Conservation (phyloP, 2,888 invertebrate species). For the Sialis lutaria region DNA sequence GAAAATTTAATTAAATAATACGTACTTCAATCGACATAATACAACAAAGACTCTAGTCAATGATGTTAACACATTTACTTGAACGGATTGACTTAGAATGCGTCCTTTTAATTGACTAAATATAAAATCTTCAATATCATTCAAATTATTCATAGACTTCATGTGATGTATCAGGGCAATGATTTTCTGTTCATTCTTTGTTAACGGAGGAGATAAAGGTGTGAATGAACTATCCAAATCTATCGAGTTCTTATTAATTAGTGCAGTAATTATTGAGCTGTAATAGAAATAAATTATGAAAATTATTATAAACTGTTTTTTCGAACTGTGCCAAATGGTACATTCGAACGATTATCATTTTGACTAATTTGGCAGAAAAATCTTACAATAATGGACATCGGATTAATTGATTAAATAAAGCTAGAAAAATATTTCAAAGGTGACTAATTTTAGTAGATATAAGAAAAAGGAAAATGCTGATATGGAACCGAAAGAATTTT, state of each 20-base stretch:
- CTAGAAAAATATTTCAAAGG: no score
- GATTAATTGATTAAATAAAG: no score
- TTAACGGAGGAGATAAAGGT: conserved; percentile 29
- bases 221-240: conserved; percentile 20
- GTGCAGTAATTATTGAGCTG: conserved; percentile 16
- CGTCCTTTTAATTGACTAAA: conserved; percentile 9
- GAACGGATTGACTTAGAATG: conserved; percentile 9
- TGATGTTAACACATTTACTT: neutral
- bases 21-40: neutral
- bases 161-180: conserved; percentile 22
- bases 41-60: neutral
- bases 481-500: no score
- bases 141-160: conserved; percentile 14
- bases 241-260: conserved; percentile 14
- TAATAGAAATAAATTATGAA: conserved; percentile 2
- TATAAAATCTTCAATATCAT: conserved; percentile 13
- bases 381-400: no score
- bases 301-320: neutral
- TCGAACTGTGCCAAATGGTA: no score
- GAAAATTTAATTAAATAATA: neutral
- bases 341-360: no score
- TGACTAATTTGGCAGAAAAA: no score
- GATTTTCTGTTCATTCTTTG: conserved; percentile 24
- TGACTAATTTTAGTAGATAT: no score
- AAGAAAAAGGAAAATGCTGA: no score